Base-by-base conservation (phyloP, 2,113 vertebrate genomes). In the Spea multiplicata region DNA sequence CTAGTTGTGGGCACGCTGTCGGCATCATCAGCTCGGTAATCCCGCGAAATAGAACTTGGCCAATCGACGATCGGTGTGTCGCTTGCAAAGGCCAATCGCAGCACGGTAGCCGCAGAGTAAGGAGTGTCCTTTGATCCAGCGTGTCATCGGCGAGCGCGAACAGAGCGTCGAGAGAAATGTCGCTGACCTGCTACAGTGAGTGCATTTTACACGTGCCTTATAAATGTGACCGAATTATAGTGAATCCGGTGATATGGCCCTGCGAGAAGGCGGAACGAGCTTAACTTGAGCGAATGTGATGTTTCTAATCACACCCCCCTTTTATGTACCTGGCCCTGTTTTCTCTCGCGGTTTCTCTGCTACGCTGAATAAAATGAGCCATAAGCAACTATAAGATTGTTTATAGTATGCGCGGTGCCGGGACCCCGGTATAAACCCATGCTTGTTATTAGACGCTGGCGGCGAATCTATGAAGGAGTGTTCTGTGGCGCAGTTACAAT, bases 131-230 rank as follows among this genome's bases (percentile, higher is more conserved):
- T 6, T 10, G 50, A 52, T 52, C 50, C 50, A 52, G 6, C 50
- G 50, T 6, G 50, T 52, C 50, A 52, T 30, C 30, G 50, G 3
- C 30, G 55, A 59, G 8, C 30, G 55, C 10, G 8, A 59, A 13
- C 10, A 59, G 55, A 52, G 6, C 6, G 50, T 10, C 12, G 55
- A 30, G 55, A 59, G 12, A 12, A 12, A 92, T 92, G 90, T 91
- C 91, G 57, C 86, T 92, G 16, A 92, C 91, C 78, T 92, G 91
- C 86, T 92, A 89, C 13, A 92, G 91, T 91, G 87, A 91, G 91
- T 85, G 64, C 14, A 30, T 2, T 17, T 17, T 3, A 9, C 3
- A n/a, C 8, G 5, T 12, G 6, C 6, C 10, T 44, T 2, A 6
- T 5, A 12, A 10, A 8, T 14, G 5, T 48, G 8, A 48, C 4